phyloP scores from a whole-genome alignment of 1,140 invertebrate genomes.

The Geopemphigus sp. region DNA sequence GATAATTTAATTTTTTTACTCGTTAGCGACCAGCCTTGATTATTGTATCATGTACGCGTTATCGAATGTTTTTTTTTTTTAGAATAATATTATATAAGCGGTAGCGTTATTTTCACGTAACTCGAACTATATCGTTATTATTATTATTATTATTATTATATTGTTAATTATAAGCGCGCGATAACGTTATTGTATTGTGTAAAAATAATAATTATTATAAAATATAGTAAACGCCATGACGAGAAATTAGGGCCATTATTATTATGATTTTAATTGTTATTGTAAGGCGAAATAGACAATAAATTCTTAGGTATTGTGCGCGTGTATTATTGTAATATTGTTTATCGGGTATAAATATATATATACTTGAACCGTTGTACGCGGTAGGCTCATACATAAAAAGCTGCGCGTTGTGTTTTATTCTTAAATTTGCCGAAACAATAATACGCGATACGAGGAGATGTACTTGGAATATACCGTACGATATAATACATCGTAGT shows the following conservation, averaged over 20 bases:
- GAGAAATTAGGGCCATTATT: conserved; percentile 27
- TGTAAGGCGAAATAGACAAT: background rate
- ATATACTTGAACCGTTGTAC: too few relatives aligned
- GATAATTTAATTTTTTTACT: too few relatives aligned
- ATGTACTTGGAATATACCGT: background rate
- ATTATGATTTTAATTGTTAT: background rate
- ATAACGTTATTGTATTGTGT: background rate
- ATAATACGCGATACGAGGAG: too few relatives aligned
- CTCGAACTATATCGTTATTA: background rate
- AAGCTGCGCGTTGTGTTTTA: conserved; percentile 40
- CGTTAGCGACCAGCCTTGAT: too few relatives aligned
- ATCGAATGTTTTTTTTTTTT: too few relatives aligned
- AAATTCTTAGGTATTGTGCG: background rate
- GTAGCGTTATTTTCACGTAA: background rate
- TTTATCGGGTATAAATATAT: background rate
- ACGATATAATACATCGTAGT: too few relatives aligned
- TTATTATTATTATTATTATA: background rate
- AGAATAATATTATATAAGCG: too few relatives aligned
- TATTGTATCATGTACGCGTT: too few relatives aligned
- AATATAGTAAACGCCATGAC: conserved; percentile 20
- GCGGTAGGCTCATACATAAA: conserved; percentile 32
- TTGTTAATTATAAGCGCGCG: background rate
- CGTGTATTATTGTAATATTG: background rate
- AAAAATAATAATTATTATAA: background rate
- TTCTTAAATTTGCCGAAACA: background rate